Base-by-base conservation (phyloP, 2,113 vertebrate genomes). In the Butorides virescens region DNA sequence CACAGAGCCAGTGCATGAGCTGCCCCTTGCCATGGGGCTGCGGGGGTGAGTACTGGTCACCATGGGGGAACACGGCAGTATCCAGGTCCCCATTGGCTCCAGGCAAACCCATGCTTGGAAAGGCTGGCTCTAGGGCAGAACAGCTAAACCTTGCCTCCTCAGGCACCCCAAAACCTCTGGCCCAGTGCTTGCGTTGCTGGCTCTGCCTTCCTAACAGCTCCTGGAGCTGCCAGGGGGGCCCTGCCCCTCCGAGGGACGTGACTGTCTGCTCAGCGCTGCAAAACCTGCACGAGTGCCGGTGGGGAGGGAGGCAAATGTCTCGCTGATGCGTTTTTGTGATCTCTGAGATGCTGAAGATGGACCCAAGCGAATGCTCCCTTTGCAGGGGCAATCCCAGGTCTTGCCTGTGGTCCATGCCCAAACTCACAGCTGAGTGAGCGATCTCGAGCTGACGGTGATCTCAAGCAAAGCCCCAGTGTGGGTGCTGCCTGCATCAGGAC, bases 11-110 rank as follows among this genome's bases (percentile, higher is more conserved):
- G 11, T 29, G n/a, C 15, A 1, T 1, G 55, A 75, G 46, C 36
- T 71, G 72, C 46, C 46, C 27, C 27, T 21, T 23, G 11, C 0
- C 0, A 7, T 7, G 55, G 62, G 55, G n/a, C 47, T 20, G 53
- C n/a, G 50, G 52, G 50, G 18, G 17, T 11, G 30, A 83, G 53
- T 42, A 46, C 61, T 1, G 15, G 27, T 17, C 77, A 39, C 44
- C 4, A 0, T 5, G 44, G n/a, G 39, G 39, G 32, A 22, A 50
- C 14, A 25, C 0, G 0, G 36, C 36, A 59, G 11, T 22, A 10
- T 3, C 26, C 49, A 37, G 21, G 11, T 26, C 16, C 11, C 32
- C 27, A 1, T 15, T 2, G 10, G 36, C 62, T 72, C 72, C 1
- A 4, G 20, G n/a, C 10, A 58, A 37, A 67, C 14, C 44, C 4